Percentiles rank a stretch among this genome's conserved stretches.
These are phyloP conservation scores for Pipistrellus kuhlii DNA, from an alignment of 2,797 vertebrate genomes.

Conservation along the genomic window DNA sequence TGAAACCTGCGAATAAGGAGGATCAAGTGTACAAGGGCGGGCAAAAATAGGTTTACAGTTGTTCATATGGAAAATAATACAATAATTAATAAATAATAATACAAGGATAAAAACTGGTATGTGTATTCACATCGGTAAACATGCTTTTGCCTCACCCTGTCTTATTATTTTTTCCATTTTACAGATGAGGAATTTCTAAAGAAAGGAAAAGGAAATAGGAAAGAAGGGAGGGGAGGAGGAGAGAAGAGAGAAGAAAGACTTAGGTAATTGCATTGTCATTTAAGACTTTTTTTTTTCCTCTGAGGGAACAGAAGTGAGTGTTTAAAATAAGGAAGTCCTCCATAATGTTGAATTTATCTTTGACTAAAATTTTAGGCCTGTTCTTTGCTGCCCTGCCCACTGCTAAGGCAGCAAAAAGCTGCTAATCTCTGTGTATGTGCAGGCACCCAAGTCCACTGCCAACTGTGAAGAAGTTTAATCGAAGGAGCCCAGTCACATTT, in stretches of 20 bases:
- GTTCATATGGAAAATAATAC: background rate
- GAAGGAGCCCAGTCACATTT: background rate
- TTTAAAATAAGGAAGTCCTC: slow-evolving; percentile 34
- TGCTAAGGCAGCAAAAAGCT: background rate
- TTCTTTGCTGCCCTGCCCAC: background rate
- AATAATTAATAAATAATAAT: background rate
- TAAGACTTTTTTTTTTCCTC: background rate
- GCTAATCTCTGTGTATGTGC: background rate
- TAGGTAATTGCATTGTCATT: background rate
- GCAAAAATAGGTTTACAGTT: background rate
- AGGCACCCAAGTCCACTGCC: background rate
- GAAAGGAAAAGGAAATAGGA: background rate
- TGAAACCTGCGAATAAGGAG: background rate
- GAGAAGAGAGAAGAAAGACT: background rate
- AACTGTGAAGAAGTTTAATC: background rate
- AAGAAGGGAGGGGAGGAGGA: background rate
- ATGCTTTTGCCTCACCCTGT: background rate
- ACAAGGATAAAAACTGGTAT: background rate
- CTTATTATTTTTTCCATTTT: background rate
- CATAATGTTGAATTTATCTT: background rate
- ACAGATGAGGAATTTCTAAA: background rate
- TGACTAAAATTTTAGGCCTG: background rate
- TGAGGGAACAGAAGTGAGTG: background rate
- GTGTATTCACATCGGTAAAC: too few species aligned
- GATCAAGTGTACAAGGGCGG: background rate